Percentiles rank a stretch among this genome's conserved stretches.
phyloP scores from a whole-genome alignment of 2,113 vertebrate genomes.

The Phocoena sinus region DNA sequence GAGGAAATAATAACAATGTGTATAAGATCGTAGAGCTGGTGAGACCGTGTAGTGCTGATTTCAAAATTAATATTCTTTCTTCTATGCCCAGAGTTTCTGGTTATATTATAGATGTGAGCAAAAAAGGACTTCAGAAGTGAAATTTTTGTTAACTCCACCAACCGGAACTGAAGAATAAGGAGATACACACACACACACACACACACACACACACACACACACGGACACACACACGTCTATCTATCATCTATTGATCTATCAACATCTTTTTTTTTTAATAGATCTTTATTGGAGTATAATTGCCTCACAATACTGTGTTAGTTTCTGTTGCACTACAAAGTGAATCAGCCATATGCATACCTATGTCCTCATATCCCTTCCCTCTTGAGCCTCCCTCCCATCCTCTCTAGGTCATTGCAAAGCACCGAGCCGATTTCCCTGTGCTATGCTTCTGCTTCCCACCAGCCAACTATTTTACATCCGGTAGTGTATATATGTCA shows the following conservation, averaged over 20 bases:
- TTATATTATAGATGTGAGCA: background rate
- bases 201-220: fast-evolving
- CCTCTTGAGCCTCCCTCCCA: no score
- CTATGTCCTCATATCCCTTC: no score
- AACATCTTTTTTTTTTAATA: background rate
- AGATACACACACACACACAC: background rate
- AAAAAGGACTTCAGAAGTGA: background rate
- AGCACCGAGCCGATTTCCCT: no score
- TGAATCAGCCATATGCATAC: no score
- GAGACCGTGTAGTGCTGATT: background rate
- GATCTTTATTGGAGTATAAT: no score
- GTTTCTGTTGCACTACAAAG: no score
- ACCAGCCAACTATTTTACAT: no score
- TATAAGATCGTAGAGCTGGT: background rate
- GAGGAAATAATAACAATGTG: background rate
- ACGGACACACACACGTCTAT: no score
- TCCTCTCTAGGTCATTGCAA: no score
- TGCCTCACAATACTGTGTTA: no score
- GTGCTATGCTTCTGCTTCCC: no score
- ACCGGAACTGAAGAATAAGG: background rate
- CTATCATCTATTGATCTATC: background rate
- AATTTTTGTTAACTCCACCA: background rate
- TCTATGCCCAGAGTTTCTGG: background rate
- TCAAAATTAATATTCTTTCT: background rate
- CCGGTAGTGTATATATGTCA: no score